Evolutionary conservation across 1,140 invertebrate genomes (phyloP).

Genomic region (Papilio machaon): DNA sequence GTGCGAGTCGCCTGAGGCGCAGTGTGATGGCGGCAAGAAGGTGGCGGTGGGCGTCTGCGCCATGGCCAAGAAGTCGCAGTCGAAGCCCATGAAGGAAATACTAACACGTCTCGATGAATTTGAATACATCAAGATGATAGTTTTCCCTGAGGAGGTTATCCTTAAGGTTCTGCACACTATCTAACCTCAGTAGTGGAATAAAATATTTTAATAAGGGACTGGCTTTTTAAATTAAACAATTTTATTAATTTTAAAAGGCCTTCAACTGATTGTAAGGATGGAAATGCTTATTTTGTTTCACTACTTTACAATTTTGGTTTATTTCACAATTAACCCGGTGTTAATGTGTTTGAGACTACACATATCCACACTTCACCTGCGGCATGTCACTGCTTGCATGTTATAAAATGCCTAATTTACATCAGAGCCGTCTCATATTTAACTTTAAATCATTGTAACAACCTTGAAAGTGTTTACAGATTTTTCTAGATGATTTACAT

Average conservation of each 20-base stretch:
- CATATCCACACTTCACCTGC: conserved; percentile 32
- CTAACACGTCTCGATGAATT: conserved; percentile 96
- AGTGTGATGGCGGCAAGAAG: conserved; percentile 88
- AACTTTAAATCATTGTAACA: conserved; percentile 28
- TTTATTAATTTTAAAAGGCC: conserved; percentile 31
- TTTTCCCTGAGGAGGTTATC: conserved; percentile 97
- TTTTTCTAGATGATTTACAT: conserved; percentile 11
- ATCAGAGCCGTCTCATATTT: conserved; percentile 29
- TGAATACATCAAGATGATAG: conserved; percentile 96
- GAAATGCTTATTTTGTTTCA: conserved; percentile 54
- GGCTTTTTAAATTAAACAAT: conserved; percentile 37
- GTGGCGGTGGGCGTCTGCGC: conserved; percentile 98
- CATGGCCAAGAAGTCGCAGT: conserved; percentile 99
- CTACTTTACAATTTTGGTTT: conserved; percentile 40
- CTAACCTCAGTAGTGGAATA: conserved; percentile 74
- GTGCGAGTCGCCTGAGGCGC: conserved; percentile 84
- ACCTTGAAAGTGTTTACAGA: background rate
- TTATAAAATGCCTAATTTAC: conserved; percentile 34
- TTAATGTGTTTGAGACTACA: conserved; percentile 18
- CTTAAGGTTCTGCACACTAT: conserved; percentile 87
- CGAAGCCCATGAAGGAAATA: conserved; percentile 99
- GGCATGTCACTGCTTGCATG: conserved; percentile 35
- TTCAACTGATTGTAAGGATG: conserved; percentile 31
- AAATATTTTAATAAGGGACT: conserved; percentile 57
- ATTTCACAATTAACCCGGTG: conserved; percentile 28